phyloP scores from a whole-genome alignment of 2,888 invertebrate species.

The Trichopoda pennipes region DNA sequence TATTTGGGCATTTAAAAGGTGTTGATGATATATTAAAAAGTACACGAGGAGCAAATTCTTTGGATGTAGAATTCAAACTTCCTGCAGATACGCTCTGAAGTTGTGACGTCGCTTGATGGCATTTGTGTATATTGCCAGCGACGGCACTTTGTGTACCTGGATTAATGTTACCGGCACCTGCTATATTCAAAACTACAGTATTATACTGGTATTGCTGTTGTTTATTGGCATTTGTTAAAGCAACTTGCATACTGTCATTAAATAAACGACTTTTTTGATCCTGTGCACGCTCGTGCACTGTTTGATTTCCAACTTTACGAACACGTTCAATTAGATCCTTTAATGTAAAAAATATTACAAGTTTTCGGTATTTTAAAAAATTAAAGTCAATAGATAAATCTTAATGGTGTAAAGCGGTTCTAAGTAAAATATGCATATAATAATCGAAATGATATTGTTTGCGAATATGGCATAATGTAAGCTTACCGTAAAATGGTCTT shows the following conservation, averaged over 20 bases:
- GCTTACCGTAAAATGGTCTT: slow-evolving; percentile 88
- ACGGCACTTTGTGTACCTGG: not conserved
- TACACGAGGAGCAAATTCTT: slow-evolving; percentile 73
- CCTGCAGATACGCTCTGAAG: slow-evolving; percentile 9
- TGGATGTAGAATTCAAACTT: slow-evolving; percentile 47
- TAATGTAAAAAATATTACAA: not conserved
- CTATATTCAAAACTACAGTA: slow-evolving; percentile 55
- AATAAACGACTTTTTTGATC: slow-evolving; percentile 84
- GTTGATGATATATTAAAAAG: slow-evolving; percentile 74
- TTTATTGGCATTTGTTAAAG: slow-evolving; percentile 62
- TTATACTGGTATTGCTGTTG: slow-evolving; percentile 57
- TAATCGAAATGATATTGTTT: too few species aligned
- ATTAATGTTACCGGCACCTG: slow-evolving; percentile 54
- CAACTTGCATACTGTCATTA: slow-evolving; percentile 67
- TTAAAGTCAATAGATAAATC: too few species aligned
- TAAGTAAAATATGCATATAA: too few species aligned
- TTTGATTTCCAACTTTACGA: slow-evolving; percentile 85
- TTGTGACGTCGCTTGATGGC: slow-evolving; percentile 35
- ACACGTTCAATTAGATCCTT: slow-evolving; percentile 88
- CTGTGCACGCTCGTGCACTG: slow-evolving; percentile 86
- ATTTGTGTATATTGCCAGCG: slow-evolving; percentile 1
- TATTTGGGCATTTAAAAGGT: slow-evolving; percentile 71
- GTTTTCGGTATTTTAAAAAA: too few species aligned
- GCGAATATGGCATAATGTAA: not conserved
- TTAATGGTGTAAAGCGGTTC: too few species aligned